Conservation (phyloP, 2,888 invertebrate species). For the Xylocampa areola region DNA sequence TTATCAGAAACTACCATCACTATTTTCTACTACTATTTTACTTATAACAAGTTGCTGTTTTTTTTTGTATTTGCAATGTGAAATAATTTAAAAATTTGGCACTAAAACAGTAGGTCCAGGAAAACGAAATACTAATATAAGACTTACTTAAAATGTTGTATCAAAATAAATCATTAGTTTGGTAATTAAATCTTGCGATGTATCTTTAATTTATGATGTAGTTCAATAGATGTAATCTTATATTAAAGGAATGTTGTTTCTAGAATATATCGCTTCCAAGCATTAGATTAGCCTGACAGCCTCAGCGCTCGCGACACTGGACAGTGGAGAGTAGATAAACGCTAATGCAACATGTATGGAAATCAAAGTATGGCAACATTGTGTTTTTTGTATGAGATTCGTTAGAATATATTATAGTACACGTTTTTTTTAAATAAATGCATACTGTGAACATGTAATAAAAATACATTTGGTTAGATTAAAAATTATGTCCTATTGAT, state of each 20-base stretch:
- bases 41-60: conserved; percentile 7
- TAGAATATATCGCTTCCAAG: background rate
- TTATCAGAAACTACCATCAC: conserved; percentile 1
- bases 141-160: conserved; percentile 4
- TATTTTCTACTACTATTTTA: conserved; percentile 7
- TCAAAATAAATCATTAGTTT: conserved; percentile 4
- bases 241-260: conserved; percentile 33
- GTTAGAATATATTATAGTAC: background rate
- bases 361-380: conserved; percentile 11
- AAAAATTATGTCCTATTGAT: background rate
- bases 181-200: conserved; percentile 6
- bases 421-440: conserved; percentile 8
- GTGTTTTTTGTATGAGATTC: conserved; percentile 22
- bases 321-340: background rate
- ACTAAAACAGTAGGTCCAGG: conserved; percentile 27
- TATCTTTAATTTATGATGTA: conserved; percentile 6
- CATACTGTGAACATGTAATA: conserved; percentile 3
- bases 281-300: too few species aligned
- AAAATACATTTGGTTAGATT: conserved; percentile 11
- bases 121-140: conserved; percentile 13
- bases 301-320: too few species aligned
- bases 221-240: background rate
- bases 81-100: conserved; percentile 40
- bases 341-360: background rate
- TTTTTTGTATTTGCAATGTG: background rate